These are phyloP conservation scores for Cisticola juncidis DNA, from an alignment of 2,113 vertebrate species.

Conservation along the genomic window DNA sequence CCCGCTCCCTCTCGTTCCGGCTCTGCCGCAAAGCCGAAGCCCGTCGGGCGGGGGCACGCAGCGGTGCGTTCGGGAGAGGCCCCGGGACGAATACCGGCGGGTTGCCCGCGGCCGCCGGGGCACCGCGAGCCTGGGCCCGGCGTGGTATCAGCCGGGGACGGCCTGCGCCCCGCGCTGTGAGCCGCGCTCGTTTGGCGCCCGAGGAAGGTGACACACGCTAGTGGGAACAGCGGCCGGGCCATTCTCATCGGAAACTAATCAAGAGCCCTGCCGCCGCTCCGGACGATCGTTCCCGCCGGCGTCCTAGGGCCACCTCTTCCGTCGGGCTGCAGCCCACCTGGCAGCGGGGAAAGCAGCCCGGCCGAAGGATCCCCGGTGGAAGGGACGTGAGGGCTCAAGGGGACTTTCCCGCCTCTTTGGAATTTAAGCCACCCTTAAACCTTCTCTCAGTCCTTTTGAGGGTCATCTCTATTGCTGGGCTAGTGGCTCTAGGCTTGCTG, in stretches of 20 bases:
- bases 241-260: background rate
- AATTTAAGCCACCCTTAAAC: background rate
- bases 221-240: no score
- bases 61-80: background rate
- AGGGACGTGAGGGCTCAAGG: background rate
- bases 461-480: background rate
- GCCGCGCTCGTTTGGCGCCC: background rate
- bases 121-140: background rate
- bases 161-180: background rate
- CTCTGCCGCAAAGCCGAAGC: background rate
- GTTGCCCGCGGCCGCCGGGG: background rate
- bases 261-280: background rate
- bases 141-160: background rate
- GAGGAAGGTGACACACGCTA: background rate
- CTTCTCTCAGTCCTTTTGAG: background rate
- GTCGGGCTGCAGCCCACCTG: background rate
- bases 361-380: background rate
- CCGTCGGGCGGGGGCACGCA: background rate
- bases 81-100: accelerated
- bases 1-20: background rate
- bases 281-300: background rate
- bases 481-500: background rate
- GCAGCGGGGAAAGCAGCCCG: background rate
- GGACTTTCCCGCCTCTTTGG: background rate
- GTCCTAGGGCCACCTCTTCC: background rate